Conservation (phyloP, 2,113 vertebrate genomes). For the Myotis yumanensis region DNA sequence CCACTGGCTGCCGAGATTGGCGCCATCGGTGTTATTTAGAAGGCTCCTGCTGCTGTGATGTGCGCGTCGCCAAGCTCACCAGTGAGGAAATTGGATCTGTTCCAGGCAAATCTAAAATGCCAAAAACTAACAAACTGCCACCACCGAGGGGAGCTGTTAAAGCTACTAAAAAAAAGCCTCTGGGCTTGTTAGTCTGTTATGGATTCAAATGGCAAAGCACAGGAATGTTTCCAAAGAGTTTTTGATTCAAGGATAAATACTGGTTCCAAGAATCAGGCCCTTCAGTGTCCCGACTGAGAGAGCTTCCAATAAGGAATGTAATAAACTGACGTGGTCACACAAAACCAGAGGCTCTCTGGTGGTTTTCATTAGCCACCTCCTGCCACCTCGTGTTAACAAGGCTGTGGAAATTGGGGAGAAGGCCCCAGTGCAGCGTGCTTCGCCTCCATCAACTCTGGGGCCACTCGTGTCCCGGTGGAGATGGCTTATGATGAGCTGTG, state of each 20-base stretch:
- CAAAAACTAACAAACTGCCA: neutral
- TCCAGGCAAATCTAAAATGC: neutral
- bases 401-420: constrained; percentile 21
- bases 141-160: neutral
- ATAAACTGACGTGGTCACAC: fast-evolving
- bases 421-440: neutral
- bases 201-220: neutral
- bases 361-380: neutral
- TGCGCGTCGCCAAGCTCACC: neutral
- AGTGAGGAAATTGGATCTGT: neutral
- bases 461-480: neutral
- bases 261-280: neutral
- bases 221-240: neutral
- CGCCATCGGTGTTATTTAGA: neutral
- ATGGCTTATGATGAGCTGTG: neutral
- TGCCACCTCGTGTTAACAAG: constrained; percentile 38
- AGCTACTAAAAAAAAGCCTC: neutral
- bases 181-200: neutral
- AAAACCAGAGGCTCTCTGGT: too few relatives aligned
- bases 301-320: neutral
- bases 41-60: neutral
- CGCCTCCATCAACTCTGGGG: neutral
- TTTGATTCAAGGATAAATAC: neutral
- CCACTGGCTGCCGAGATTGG: neutral
- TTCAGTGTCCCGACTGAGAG: neutral